A percentile compares a stretch with the other conserved stretches of the same genome.
Evolutionary conservation across 2,888 invertebrate species (phyloP).

Genomic region (Catocala sponsa): DNA sequence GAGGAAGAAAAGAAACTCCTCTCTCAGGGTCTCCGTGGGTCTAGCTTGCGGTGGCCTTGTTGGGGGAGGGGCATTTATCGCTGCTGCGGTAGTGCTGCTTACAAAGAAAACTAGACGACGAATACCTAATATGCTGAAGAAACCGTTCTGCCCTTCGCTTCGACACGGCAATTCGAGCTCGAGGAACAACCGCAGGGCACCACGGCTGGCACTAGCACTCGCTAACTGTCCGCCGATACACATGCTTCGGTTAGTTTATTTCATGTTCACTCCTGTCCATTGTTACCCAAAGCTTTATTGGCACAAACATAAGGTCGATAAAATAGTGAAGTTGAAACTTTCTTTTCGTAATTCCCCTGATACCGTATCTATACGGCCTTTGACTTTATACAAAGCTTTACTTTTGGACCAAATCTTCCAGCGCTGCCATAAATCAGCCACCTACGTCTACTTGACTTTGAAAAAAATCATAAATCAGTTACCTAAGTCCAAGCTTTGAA

Average conservation of each 20-base stretch:
- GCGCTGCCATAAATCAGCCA: constrained; percentile 20
- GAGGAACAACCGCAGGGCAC: constrained; percentile 82
- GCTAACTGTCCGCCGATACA: constrained; percentile 84
- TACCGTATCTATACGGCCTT: neutral
- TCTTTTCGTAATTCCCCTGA: constrained; percentile 1
- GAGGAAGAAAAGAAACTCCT: constrained; percentile 80
- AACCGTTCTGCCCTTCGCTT: constrained; percentile 79
- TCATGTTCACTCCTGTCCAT: neutral
- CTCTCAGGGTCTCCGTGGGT: constrained; percentile 83
- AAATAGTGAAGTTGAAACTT: too few relatives aligned
- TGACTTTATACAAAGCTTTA: constrained; percentile 11
- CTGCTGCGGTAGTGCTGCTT: constrained; percentile 90
- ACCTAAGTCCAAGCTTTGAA: constrained; percentile 23
- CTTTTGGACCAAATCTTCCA: constrained; percentile 7
- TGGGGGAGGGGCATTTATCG: constrained; percentile 88
- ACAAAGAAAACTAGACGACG: constrained; percentile 82
- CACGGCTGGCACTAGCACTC: constrained; percentile 75
- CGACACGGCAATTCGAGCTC: constrained; percentile 69
- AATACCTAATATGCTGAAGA: constrained; percentile 81
- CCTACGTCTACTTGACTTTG: constrained; percentile 16
- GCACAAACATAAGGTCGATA: too few relatives aligned
- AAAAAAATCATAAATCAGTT: constrained; percentile 26
- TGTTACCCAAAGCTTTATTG: too few relatives aligned
- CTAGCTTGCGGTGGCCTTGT: constrained; percentile 78
- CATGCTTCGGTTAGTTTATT: constrained; percentile 72